phyloP scores from a whole-genome alignment of 2,797 vertebrate genomes.

The Sebastes elongatus region DNA sequence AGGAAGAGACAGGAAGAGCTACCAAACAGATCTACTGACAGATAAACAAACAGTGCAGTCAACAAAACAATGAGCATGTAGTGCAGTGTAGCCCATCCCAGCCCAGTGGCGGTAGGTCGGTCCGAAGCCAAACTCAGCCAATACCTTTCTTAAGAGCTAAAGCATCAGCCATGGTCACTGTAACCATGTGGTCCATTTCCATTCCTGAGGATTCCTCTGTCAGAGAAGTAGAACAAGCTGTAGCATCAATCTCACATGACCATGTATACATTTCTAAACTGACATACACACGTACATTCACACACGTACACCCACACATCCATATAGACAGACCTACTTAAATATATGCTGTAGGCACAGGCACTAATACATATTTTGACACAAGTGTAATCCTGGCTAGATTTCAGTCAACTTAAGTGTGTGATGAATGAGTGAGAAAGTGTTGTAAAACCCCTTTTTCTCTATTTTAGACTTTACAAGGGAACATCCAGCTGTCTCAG shows the following conservation, averaged over 20 bases:
- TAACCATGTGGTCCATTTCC: slow-evolving; percentile 82
- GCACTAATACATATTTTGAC: not conserved
- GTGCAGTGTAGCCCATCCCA: slow-evolving; percentile 29
- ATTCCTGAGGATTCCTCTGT: slow-evolving; percentile 89
- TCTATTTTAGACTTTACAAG: not conserved
- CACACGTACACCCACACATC: not conserved
- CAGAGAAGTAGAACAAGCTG: slow-evolving; percentile 70
- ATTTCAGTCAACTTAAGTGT: not conserved
- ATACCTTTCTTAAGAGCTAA: slow-evolving; percentile 87
- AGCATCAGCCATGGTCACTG: slow-evolving; percentile 79
- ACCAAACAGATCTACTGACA: slow-evolving; percentile 28
- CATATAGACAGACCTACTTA: not conserved
- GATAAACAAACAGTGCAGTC: slow-evolving; percentile 23
- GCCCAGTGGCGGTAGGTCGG: slow-evolving; percentile 19
- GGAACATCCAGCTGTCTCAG: not conserved
- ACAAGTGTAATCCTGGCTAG: not conserved
- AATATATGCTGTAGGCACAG: not conserved
- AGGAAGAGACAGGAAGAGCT: slow-evolving; percentile 16
- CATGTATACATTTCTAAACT: slow-evolving; percentile 17
- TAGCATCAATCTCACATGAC: slow-evolving; percentile 53
- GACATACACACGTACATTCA: not conserved
- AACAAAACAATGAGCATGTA: slow-evolving; percentile 41
- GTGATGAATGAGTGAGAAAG: not conserved
- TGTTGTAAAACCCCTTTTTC: not conserved
- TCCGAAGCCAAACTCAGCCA: slow-evolving; percentile 68